These are phyloP conservation scores for Somateria mollissima DNA, from an alignment of 2,797 vertebrate genomes.

Conservation along the genomic window DNA sequence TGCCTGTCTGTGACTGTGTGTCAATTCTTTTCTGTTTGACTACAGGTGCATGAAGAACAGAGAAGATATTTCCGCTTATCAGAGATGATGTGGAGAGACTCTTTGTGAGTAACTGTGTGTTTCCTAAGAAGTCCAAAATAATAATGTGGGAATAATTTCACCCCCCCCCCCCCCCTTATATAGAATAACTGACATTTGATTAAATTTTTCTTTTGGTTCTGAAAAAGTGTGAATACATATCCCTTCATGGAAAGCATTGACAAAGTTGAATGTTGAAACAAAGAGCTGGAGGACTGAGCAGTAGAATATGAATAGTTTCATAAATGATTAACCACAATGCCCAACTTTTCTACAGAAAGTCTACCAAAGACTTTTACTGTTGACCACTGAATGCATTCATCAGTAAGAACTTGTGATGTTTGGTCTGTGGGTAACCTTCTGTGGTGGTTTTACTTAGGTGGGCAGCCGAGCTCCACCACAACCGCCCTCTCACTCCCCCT, in stretches of 20 bases:
- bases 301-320: neutral
- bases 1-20: constrained; percentile 26
- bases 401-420: neutral
- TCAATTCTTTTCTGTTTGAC: constrained; percentile 59
- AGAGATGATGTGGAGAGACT: constrained; percentile 77
- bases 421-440: neutral
- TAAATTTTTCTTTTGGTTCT: neutral
- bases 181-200: neutral
- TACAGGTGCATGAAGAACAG: constrained; percentile 67
- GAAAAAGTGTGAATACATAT: neutral
- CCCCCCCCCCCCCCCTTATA: too few relatives aligned
- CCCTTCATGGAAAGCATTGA: neutral
- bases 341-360: neutral
- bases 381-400: neutral
- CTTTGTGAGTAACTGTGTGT: constrained; percentile 65
- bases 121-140: neutral
- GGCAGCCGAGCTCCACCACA: too few relatives aligned
- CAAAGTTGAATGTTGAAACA: neutral
- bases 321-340: neutral
- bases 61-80: constrained; percentile 40
- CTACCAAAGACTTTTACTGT: neutral
- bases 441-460: too few relatives aligned
- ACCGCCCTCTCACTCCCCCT: too few relatives aligned
- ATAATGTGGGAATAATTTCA: neutral
- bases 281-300: neutral